Evolutionary conservation across 64 coral and sea anemone species (phyloP), one percentile per base, ranked within the genome.

Genomic region (Montipora foliosa): DNA sequence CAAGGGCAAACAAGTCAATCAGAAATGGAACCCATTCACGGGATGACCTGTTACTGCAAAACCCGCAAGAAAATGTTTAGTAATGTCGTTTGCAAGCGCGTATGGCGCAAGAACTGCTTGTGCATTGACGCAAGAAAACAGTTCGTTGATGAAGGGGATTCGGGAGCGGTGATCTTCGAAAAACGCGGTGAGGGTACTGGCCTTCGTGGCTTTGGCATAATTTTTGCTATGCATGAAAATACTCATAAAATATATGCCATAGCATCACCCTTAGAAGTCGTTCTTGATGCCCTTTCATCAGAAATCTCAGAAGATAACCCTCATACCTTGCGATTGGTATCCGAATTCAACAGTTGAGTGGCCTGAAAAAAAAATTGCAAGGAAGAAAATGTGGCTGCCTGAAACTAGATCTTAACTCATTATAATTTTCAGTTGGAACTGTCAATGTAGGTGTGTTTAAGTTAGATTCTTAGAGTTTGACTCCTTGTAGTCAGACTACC

Each of bases 121-220:
- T 76, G 74, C 29, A 45, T 76, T 12, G 8, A 55, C 7, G 9
- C 24, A 14, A 13, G 8, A 44, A 46, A 14, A 3, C 7, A 9
- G 53, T 79, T 79, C 9, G 14, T 49, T 52, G 49, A 5, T 79
- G 14, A 10, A 17, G 77, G 77, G 14, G 77, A 79, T 79, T 79
- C 77, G 17, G 77, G 77, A 47, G 77, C 77, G n/a, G 77, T 79
- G 5, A 20, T 55, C 6, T 79, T 79, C 47, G 77, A 79, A 20
- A 8, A 49, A 14, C 5, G 9, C 5, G 52, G 2, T 55, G 52
- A 9, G 9, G 12, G 15, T 17, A 8, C 47, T 17, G 8, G 12
- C 13, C 21, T 59, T n/a, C 21, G 3, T 9, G 74, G 74, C 1
- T 44, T 76, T 76, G 53, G 79, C n/a, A 20, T 44, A n/a, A 80